Percentiles rank a stretch among this genome's conserved stretches.
Conservation (phyloP, 2,113 vertebrate species). For the Capreolus pygargus region DNA sequence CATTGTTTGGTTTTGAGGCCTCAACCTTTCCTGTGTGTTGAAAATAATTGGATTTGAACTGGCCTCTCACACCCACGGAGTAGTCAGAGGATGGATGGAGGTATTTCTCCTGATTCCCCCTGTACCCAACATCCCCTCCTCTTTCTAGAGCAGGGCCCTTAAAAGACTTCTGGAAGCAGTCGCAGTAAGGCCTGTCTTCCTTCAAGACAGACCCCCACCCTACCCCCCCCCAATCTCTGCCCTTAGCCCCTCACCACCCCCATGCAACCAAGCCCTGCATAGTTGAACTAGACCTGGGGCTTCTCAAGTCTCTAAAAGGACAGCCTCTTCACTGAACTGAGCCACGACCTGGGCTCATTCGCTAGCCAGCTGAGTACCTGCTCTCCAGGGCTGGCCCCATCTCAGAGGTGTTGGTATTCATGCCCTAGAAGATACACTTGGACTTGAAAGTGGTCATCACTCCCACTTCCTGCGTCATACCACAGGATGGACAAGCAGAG, state of each 20-base stretch:
- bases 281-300: not conserved
- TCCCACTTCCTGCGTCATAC: not conserved
- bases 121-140: not conserved
- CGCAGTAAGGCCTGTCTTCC: not conserved
- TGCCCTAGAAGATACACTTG: not conserved
- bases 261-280: not conserved
- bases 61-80: not conserved
- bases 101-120: not conserved
- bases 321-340: not conserved
- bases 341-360: not conserved
- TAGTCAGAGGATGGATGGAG: not conserved
- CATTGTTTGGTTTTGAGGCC: slow-evolving; percentile 26
- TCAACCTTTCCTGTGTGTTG: slow-evolving; percentile 11
- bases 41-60: not conserved
- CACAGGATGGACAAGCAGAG: not conserved
- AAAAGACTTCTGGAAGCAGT: not conserved
- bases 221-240: not conserved
- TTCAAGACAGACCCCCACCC: not conserved
- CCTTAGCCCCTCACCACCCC: not conserved
- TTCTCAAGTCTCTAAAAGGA: not conserved
- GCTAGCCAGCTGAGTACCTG: not conserved
- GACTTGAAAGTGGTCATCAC: not conserved
- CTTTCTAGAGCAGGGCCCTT: not conserved
- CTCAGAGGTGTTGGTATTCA: not conserved
- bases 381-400: not conserved